Percentiles rank a stretch among this genome's conserved stretches.
Evolutionary conservation across 2,113 vertebrate species (phyloP).

Genomic region (Circaetus gallicus): DNA sequence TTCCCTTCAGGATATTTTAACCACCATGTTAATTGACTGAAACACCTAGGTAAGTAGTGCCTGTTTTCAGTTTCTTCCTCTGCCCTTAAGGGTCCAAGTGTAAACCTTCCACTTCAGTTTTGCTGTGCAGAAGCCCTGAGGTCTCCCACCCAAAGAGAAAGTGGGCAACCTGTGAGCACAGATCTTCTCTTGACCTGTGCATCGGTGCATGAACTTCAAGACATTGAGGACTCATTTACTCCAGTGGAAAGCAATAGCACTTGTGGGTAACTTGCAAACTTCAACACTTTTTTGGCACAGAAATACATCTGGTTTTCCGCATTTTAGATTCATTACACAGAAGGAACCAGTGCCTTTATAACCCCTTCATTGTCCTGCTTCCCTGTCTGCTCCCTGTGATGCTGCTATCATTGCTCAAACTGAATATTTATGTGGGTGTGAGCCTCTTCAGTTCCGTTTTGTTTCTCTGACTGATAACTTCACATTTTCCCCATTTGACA

Average conservation of each 20-base stretch:
- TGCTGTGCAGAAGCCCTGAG: background rate
- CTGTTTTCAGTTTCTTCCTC: background rate
- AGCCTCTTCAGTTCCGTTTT: background rate
- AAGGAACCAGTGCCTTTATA: background rate
- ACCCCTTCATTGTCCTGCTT: background rate
- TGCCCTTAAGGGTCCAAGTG: background rate
- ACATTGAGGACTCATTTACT: background rate
- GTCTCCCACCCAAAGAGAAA: fast-evolving
- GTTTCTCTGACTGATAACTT: background rate
- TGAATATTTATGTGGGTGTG: background rate
- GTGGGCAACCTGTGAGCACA: background rate
- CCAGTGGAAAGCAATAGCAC: background rate
- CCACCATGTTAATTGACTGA: background rate
- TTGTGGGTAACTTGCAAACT: background rate
- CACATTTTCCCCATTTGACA: background rate
- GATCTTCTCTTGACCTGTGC: background rate
- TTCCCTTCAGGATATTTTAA: background rate
- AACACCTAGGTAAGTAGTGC: background rate
- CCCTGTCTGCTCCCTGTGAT: background rate
- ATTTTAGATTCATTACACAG: background rate
- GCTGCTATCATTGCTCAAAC: background rate
- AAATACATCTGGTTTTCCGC: background rate
- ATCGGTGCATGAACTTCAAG: background rate
- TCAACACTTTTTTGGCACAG: background rate
- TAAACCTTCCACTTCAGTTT: background rate